phyloP scores from a whole-genome alignment of 2,888 invertebrate genomes.

The Drosophila borborema region DNA sequence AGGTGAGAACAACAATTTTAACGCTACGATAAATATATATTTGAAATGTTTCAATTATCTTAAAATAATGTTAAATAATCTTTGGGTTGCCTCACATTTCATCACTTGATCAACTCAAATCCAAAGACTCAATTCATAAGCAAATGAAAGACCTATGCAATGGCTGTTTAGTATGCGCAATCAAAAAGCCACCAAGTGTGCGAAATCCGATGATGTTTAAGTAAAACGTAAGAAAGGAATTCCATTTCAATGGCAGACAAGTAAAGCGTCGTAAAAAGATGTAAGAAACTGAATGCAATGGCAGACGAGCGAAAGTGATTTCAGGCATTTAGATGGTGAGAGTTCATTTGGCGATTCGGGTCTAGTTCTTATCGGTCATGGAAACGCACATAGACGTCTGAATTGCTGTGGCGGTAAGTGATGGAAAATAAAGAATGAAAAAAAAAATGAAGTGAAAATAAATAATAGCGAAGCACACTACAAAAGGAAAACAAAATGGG shows the following conservation, averaged over 20 bases:
- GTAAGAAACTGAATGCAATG: background rate
- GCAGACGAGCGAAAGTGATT: conserved; percentile 6
- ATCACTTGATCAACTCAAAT: background rate
- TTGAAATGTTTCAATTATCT: too few relatives aligned
- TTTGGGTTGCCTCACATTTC: too few relatives aligned
- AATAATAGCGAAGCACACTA: conserved; percentile 36
- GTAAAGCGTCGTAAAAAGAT: background rate
- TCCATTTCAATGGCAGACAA: conserved; percentile 2
- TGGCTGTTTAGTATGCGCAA: background rate
- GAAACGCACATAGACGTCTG: conserved; percentile 62
- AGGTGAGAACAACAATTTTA: too few relatives aligned
- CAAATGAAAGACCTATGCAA: background rate
- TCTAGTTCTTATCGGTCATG: conserved; percentile 54
- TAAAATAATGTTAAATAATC: too few relatives aligned
- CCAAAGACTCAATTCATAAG: background rate
- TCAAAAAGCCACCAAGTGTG: conserved; percentile 9
- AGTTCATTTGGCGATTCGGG: conserved; percentile 40
- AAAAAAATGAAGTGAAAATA: conserved; percentile 55
- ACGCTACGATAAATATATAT: too few relatives aligned
- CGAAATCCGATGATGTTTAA: conserved; percentile 6
- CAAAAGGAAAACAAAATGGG: conserved; percentile 1
- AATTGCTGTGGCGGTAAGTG: conserved; percentile 55
- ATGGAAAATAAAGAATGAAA: conserved; percentile 19
- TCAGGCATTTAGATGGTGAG: conserved; percentile 12
- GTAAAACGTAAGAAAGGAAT: background rate